Evolutionary conservation across 2,113 vertebrate species (phyloP), one percentile per base, ranked within the genome.

Genomic region (Recurvirostra avosetta): DNA sequence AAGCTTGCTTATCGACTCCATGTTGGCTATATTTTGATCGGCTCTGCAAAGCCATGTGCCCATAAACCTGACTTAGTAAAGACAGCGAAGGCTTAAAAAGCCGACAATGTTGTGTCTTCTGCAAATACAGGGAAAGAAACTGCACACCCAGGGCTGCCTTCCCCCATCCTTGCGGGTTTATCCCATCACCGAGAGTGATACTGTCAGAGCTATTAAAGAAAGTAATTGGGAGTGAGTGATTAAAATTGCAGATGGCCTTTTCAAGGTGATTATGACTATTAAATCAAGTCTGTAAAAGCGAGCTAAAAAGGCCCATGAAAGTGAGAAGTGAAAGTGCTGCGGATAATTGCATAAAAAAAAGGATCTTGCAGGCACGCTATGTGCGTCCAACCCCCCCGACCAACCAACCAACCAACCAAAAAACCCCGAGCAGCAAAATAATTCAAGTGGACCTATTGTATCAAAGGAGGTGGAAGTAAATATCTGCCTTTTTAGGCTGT

Each of bases 231-330:
- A 94, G 89, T 49, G 92, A 93, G 94, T 96, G 95, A 98, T 98
- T 98, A 98, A 96, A 98, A 96, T 86, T 95, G 95, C 73, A 96
- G 97, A 96, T 97, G 90, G 86, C 92, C 97, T 98, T 97, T 96
- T 96, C 97, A 92, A 74, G 89, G 90, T 97, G 96, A 86, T 94
- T 92, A 97, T 95, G 96, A 96, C 96, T 97, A 92, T 96, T 96
- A 98, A 98, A 97, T 97, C 71, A 93, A 79, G 79, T 77, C 94
- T 87, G 71, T 89, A 94, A 97, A 96, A 97, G 89, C 77, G 38
- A 55, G 88, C 88, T 90, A 34, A 74, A 94, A 91, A 76, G 65
- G 17, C 73, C 75, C 74, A 6, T 80, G 92, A 73, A 93, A 94
- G 62, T 68, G 41, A 73, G 36, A 94, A 85, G 77, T 47, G 90